Evolutionary conservation across 2,888 invertebrate species (phyloP), one percentile per base, ranked within the genome.

Genomic region (Anarsia innoxiella): DNA sequence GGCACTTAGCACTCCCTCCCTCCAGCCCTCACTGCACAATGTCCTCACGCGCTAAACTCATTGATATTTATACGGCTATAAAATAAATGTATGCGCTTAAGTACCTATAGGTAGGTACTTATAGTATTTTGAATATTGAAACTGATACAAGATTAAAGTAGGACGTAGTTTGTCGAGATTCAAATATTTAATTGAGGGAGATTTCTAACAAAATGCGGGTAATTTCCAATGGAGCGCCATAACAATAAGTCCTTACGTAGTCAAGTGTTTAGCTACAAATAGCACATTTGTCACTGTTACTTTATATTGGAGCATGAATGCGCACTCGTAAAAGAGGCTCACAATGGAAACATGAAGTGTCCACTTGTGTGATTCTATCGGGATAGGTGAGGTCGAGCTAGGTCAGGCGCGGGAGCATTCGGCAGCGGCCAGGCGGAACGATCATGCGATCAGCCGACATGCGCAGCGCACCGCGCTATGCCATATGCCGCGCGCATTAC

Each of bases 401-500:
- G 77, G 75, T 74, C 73, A 58, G 53, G 16, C 37, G 42, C 45
- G 41, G 49, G 61, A 47, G 56, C 55, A 74, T 76, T 72, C 56
- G 60, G 46, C 44, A 50, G 46, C 69, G 67, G 27, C 70, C 59
- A 63, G 54, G 77, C 74, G 82, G 59, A 74, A 79, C 79, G 60
- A 44, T 49, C 33, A 15, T 15, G n/a, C n/a, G n/a, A n/a, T n/a
- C n/a, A n/a, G n/a, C n/a, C n/a, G n/a, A 23, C 57, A 57, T 58
- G 56, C 36, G 23, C 38, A 40, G 52, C 46, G 59, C 58, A 45
- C 49, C 47, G 59, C 58, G 46, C 49, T 61, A 66, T 61, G 80
- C 83, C 83, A 84, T 84, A 84, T 84, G 84, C 69, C 68, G 65
- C 35, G 60, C 68, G 65, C 83, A 83, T 84, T 82, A 82, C 66